These are phyloP conservation scores for Chionomys nivalis DNA, from an alignment of 2,113 vertebrate genomes.

Conservation along the genomic window DNA sequence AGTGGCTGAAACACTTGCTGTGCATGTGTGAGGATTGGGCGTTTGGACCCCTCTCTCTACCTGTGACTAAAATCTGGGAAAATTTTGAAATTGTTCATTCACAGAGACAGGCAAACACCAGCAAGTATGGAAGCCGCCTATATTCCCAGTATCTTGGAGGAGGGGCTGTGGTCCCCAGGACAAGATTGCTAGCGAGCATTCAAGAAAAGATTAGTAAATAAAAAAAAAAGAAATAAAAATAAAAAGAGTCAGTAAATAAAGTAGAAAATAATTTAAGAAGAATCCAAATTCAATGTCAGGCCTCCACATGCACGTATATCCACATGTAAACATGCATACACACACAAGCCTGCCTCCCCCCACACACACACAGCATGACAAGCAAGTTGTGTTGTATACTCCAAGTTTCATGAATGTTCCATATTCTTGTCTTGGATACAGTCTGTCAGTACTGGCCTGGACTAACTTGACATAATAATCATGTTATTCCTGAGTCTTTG, in stretches of 20 bases:
- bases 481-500: background rate
- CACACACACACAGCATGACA: background rate
- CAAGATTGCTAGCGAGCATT: background rate
- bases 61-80: constrained; percentile 62
- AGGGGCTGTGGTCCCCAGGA: background rate
- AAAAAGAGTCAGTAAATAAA: background rate
- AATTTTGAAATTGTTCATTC: constrained; percentile 77
- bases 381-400: background rate
- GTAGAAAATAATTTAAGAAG: background rate
- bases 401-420: background rate
- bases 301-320: background rate
- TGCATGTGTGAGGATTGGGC: background rate
- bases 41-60: constrained; percentile 64
- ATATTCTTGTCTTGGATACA: background rate
- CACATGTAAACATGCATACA: background rate
- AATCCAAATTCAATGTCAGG: background rate
- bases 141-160: background rate
- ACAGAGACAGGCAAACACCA: background rate
- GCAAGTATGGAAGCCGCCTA: background rate
- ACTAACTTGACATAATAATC: background rate
- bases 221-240: too few relatives aligned
- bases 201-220: background rate
- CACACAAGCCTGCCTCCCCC: background rate
- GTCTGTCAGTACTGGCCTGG: background rate
- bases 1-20: background rate